Conservation (phyloP, 37 sponge, comb jelly and placozoan species). For the Beroe forskalii region DNA sequence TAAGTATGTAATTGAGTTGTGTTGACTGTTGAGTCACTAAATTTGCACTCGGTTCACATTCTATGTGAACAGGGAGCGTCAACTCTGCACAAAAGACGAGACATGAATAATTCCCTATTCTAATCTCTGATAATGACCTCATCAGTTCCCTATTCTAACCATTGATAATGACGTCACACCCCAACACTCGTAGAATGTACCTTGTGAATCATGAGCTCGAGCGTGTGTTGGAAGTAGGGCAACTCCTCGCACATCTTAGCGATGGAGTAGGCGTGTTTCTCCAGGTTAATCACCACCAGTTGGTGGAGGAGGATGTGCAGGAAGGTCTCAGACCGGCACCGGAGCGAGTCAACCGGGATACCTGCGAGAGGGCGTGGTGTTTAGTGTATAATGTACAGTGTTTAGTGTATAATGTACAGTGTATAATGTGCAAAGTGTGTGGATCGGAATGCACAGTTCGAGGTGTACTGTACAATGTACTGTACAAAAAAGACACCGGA, state of each 20-base stretch:
- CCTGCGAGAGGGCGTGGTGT: neutral
- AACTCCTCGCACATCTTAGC: slow-evolving; percentile 57
- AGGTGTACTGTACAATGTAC: no score
- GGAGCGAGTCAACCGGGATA: slow-evolving; percentile 28
- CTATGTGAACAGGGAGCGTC: no score
- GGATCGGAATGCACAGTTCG: neutral
- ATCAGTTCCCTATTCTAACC: no score
- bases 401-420: neutral
- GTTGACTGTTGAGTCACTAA: no score
- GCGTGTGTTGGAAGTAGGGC: slow-evolving; percentile 57
- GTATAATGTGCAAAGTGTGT: no score
- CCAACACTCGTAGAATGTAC: slow-evolving; percentile 9
- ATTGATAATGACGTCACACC: no score
- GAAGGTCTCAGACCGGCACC: slow-evolving; percentile 32
- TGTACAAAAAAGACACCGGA: no score
- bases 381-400: neutral
- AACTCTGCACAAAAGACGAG: no score
- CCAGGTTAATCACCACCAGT: slow-evolving; percentile 40
- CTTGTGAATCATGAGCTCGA: slow-evolving; percentile 64
- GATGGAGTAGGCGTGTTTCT: slow-evolving; percentile 55
- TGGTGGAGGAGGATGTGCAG: slow-evolving; percentile 54
- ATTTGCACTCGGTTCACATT: no score
- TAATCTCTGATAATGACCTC: no score
- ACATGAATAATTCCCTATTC: no score
- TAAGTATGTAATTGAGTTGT: no score